phyloP scores from a whole-genome alignment of 2,888 invertebrate genomes.

The Drosophila subsilvestris region DNA sequence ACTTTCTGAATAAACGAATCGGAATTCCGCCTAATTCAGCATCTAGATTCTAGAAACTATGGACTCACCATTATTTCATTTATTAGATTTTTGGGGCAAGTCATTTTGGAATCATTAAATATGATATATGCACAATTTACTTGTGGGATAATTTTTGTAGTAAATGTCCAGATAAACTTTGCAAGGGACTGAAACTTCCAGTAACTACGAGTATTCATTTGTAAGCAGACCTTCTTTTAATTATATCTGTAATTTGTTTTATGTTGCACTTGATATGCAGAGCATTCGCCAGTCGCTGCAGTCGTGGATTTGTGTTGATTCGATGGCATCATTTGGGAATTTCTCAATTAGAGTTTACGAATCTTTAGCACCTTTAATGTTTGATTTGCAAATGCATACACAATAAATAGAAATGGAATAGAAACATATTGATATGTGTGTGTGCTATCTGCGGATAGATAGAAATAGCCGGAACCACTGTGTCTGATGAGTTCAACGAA shows the following conservation, averaged over 20 bases:
- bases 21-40: not conserved
- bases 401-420: slow-evolving; percentile 10
- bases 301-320: not conserved
- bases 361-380: slow-evolving; percentile 21
- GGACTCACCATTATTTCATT: too few relatives aligned
- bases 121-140: not conserved
- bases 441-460: not conserved
- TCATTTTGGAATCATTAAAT: not conserved
- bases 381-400: slow-evolving; percentile 1
- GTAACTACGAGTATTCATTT: too few relatives aligned
- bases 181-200: not conserved
- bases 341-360: slow-evolving; percentile 20
- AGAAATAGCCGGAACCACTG: slow-evolving; percentile 35
- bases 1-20: too few relatives aligned
- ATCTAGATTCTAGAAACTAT: too few relatives aligned
- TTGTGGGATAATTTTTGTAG: not conserved
- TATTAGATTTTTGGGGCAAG: not conserved
- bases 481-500: slow-evolving; percentile 38
- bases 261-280: not conserved
- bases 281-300: not conserved
- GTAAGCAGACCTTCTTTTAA: too few relatives aligned
- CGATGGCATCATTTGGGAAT: slow-evolving; percentile 30
- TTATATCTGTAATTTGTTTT: too few relatives aligned
- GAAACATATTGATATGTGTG: not conserved
- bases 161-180: not conserved